Evolutionary conservation across 2,113 vertebrate genomes (phyloP), one percentile per base, ranked within the genome.

Genomic region (Genyomyrus donnyi): DNA sequence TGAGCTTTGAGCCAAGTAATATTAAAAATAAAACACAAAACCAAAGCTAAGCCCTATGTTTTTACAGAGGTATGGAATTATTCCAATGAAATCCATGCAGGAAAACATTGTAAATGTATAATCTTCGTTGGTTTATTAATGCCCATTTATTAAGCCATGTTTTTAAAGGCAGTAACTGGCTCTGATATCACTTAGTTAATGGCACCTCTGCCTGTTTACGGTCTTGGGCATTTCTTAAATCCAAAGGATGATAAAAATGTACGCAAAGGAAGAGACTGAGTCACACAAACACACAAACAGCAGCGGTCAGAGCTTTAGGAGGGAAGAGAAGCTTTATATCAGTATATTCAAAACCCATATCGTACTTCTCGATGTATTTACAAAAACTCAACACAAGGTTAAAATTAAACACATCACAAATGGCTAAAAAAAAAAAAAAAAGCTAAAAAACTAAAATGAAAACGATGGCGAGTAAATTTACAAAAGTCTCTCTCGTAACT

Each of bases 401-500:
- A 88, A 91, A 91, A 91, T 90, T 88, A 91, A 92, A 89, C 91
- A 91, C 92, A 88, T 92, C 90, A 92, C 91, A 91, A 94, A 92
- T 8, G 91, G 92, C 96, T 94, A 93, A 87, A 92, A 87, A 87
- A 89, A 87, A 90, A 90, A 10, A 74, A 85, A 91, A 93, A 89
- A 87, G 90, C 10, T 62, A 86, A 89, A 31, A 66, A 84, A 90
- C 45, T 88, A 56, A 91, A 93, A 90, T 39, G 89, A 89, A 89
- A 91, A 91, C 21, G 80, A 93, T 92, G 93, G 93, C 92, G 95
- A 95, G 89, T 93, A 88, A 92, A 92, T 91, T 93, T 93, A 95
- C 91, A 94, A 88, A 91, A 95, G 93, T 90, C 89, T 94, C 91
- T 92, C 93, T 93, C 93, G 94, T 91, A 94, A 89, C 91, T 93